Percentiles rank a stretch among this genome's conserved stretches.
These are phyloP conservation scores for Sinopyrophorus schimmeli DNA, from an alignment of 2,888 invertebrate genomes.

Conservation along the genomic window DNA sequence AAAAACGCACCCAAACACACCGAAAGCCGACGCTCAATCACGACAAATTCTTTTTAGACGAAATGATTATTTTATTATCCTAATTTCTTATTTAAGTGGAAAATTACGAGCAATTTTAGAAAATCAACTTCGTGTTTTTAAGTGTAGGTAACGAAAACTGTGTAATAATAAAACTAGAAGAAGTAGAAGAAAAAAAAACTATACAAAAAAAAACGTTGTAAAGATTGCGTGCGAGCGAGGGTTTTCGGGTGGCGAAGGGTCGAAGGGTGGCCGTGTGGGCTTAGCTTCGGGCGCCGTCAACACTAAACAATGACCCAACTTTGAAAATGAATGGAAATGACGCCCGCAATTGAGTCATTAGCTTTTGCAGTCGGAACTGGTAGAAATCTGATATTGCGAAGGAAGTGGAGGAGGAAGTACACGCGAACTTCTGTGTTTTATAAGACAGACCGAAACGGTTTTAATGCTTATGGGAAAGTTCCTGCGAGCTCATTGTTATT, in stretches of 20 bases:
- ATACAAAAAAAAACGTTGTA: background rate
- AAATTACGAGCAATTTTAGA: background rate
- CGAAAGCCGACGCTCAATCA: too few relatives aligned
- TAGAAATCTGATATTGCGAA: conserved; percentile 43
- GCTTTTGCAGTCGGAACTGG: conserved; percentile 43
- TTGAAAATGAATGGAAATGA: conserved; percentile 43
- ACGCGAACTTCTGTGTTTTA: conserved; percentile 28
- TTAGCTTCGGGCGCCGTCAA: conserved; percentile 38
- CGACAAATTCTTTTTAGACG: too few relatives aligned
- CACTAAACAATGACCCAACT: conserved; percentile 35
- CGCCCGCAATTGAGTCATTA: conserved; percentile 52
- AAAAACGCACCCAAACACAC: too few relatives aligned
- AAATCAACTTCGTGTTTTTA: background rate
- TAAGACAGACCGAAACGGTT: conserved; percentile 9
- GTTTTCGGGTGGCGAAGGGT: conserved; percentile 27
- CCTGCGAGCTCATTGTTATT: conserved; percentile 16
- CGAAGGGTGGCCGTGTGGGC: conserved; percentile 37
- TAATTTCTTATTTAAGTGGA: too few relatives aligned
- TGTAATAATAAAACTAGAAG: background rate
- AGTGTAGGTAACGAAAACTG: background rate
- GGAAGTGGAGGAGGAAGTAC: conserved; percentile 26
- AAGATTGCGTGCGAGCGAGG: conserved; percentile 34
- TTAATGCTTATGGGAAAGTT: conserved; percentile 14
- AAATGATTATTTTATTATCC: too few relatives aligned
- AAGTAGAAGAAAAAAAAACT: background rate